Evolutionary conservation across 2,113 vertebrate genomes (phyloP), one percentile per base, ranked within the genome.

Genomic region (Machaerirhynchus nigripectus): DNA sequence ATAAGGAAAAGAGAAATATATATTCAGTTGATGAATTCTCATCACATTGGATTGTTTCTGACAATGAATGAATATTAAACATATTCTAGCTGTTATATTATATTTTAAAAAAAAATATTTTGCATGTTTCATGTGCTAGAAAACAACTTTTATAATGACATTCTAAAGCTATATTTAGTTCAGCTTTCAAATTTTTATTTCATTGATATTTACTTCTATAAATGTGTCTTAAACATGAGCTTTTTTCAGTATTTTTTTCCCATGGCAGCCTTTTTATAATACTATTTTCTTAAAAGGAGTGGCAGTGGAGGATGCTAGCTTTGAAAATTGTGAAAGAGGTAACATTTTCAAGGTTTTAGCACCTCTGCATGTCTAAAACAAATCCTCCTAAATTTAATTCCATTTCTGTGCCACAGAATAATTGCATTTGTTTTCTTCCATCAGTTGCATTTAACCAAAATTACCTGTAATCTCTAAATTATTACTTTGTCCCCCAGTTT

Each of bases 291-390:
- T 82, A 20, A 87, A 52, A 78, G 10, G 3, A 15, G 6, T 17
- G 19, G 2, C 30, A 52, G 8, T 31, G 12, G 2, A 23, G 3
- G 7, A 49, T 61, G 1, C 1, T 6, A 26, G 14, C 37, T 80
- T 33, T 56, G 27, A 67, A 63, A 70, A 13, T 44, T 69, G 86
- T 63, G 15, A 22, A 85, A 69, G 13, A 86, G 5, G 6, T 27
- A 59, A 39, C 4, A 52, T 63, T 67, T 89, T 70, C 55, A 57
- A 57, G 14, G 2, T 59, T 85, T 85, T 39, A 55, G 90, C 13
- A 33, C 11, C 23, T 70, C 13, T 63, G 1, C 4, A 44, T 52
- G 4, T 50, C 9, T 59, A 40, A 77, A 79, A 70, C 26, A 81
- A 65, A 87, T 59, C 77, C 1, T 74, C 7, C 63, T 16, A 19